Evolutionary conservation across 1,140 invertebrate genomes (phyloP), one percentile per base, ranked within the genome.

Genomic region (Platyscapa corneri): DNA sequence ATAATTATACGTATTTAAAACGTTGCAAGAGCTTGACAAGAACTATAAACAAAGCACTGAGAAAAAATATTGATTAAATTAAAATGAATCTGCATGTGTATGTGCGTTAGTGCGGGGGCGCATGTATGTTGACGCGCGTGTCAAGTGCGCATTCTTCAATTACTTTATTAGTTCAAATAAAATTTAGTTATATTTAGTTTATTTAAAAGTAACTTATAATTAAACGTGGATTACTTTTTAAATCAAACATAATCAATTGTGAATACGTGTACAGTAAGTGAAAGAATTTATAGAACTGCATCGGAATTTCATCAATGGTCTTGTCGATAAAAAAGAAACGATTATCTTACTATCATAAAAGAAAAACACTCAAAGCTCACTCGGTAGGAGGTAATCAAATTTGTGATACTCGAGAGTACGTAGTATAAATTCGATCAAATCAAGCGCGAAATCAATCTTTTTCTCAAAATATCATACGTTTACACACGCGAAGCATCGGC

Each of bases 41-140:
- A 67, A 46, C 32, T 78, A 77, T 30, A 82, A 82, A 60, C 23
- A 60, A 81, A 46, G 20, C 27, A 70, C 30, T 3, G 70, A 60
- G 49, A 23, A 39, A 60, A 80, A 82, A 39, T 60, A 82, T 82
- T 82, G 34, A 80, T 67, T 80, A 5, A 39, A 64, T 49, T 30
- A 67, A 80, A 7, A 27, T 60, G 56, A 5, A 14, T 27, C 0
- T 60, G 56, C 56, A 23, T 5, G 56, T 27, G 14, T 60, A 27
- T 60, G 3, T 60, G 56, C 14, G 27, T 60, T 23, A 27, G 56
- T 27, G 23, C 27, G 5, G 2, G 56, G 27, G 56, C 10, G 23
- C 7, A 27, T 27, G 14, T 3, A 23, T 27, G 27, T 6, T 6
- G 27, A 10, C 5, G 20, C 14, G 23, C 14, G 27, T 7, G 27